Percentiles rank a stretch among this genome's conserved stretches.
These are phyloP conservation scores for Pithecia hirsuta DNA, from an alignment of 2,797 vertebrate species.

Conservation along the genomic window DNA sequence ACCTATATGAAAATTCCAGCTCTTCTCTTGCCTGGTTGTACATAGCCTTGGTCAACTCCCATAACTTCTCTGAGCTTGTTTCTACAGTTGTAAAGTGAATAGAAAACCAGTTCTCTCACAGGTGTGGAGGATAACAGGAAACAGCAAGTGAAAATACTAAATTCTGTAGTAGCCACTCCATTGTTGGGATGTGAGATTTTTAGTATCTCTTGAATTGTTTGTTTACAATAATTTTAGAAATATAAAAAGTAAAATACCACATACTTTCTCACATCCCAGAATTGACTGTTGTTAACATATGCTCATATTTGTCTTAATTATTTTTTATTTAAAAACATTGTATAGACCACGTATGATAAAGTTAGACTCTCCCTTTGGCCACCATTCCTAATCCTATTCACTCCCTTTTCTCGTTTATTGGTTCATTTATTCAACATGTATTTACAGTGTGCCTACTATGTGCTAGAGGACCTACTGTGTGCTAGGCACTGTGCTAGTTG, in stretches of 20 bases:
- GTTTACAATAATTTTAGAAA: not conserved
- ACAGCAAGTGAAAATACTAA: not conserved
- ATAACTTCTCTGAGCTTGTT: not conserved
- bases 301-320: not conserved
- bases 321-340: not conserved
- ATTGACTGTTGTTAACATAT: not conserved
- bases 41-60: not conserved
- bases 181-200: not conserved
- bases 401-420: not conserved
- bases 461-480: not conserved
- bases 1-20: not conserved
- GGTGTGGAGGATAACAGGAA: not conserved
- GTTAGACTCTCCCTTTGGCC: not conserved
- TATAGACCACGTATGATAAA: not conserved
- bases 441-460: not conserved
- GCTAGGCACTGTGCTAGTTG: not conserved
- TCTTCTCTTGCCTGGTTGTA: not conserved
- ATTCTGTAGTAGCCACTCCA: not conserved
- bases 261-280: not conserved
- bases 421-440: not conserved
- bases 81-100: not conserved
- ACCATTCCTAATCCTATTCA: not conserved
- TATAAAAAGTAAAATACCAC: not conserved
- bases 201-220: not conserved
- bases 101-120: not conserved